These are phyloP conservation scores for Zaprionus ghesquierei DNA, from an alignment of 1,140 invertebrate genomes.

Conservation along the genomic window DNA sequence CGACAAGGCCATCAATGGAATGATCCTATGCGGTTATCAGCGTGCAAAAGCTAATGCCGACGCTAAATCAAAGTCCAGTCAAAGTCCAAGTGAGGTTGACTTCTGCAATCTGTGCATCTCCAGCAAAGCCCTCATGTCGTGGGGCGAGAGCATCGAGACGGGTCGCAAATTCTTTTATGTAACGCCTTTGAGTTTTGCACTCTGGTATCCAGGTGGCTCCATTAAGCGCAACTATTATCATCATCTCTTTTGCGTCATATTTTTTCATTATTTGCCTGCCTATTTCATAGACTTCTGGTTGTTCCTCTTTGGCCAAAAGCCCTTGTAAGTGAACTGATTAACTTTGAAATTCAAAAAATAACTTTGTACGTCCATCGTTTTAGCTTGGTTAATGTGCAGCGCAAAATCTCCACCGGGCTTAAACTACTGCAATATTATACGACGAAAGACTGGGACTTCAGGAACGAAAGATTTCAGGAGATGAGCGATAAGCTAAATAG, in stretches of 20 bases:
- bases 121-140: slow-evolving; percentile 86
- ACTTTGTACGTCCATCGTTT: neutral
- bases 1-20: slow-evolving; percentile 90
- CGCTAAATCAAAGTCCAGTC: slow-evolving; percentile 41
- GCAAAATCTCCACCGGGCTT: slow-evolving; percentile 86
- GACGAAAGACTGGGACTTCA: slow-evolving; percentile 91
- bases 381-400: slow-evolving; percentile 87
- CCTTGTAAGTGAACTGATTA: slow-evolving; percentile 86
- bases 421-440: slow-evolving; percentile 93
- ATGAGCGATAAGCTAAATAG: slow-evolving; percentile 85
- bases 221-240: slow-evolving; percentile 87
- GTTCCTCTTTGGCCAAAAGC: slow-evolving; percentile 88
- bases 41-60: slow-evolving; percentile 83
- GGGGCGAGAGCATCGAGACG: slow-evolving; percentile 89
- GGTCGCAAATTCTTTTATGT: slow-evolving; percentile 86
- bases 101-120: slow-evolving; percentile 86
- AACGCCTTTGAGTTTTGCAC: slow-evolving; percentile 86
- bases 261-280: slow-evolving; percentile 92
- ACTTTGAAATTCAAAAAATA: neutral
- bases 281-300: slow-evolving; percentile 90
- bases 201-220: slow-evolving; percentile 92
- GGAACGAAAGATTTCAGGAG: slow-evolving; percentile 87
- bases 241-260: slow-evolving; percentile 87
- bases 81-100: slow-evolving; percentile 66
- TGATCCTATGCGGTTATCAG: slow-evolving; percentile 89